Base-by-base conservation (phyloP, 1,140 invertebrate species). In the Philopotamus ludificatus region DNA sequence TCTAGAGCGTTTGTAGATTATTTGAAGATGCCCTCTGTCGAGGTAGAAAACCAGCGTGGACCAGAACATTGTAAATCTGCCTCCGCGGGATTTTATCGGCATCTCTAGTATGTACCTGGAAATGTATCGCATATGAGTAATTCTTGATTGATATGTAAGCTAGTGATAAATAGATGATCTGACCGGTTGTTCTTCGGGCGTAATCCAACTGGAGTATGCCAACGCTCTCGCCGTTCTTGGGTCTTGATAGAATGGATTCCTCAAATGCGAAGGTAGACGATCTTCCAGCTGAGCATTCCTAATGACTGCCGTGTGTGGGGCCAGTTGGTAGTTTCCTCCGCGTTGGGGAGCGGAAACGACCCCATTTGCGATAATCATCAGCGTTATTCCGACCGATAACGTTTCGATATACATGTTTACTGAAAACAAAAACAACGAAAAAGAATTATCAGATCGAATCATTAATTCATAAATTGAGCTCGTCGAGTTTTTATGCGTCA, bases 1-100 rank as follows among this genome's bases (percentile, higher is more conserved):
- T n/a, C n/a, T 12, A 34, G 4, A 34, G 12, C 28, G 12, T 22
- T 54, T 70, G 72, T 7, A 62, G 70, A 12, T 64, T 54, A 64
- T 75, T 68, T 18, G 39, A 62, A 4, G 44, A 28, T 15, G 44
- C 57, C 50, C 68, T 68, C 21, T 65, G 64, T 64, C 82, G 73
- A 8, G 77, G 76, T 28, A 85, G 74, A 7, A 86, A 76, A 10
- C 84, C 84, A 2, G 84, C 84, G 71, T 86, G 83, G 0, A 82
- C 83, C 28, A 86, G 73, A 20, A 85, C 81, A 55, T 82, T 83
- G 71, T 84, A 85, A 54, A 86, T 85, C 72, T 85, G 79, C 54
- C 75, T 75, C 12, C 84, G 77, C 3, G 82, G 73, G 10, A 86
- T 82, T 65, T 80, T 77, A 54, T 85, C 82, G 4, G 84, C 79